Evolutionary conservation across 2,113 vertebrate species (phyloP).

Genomic region (Ceuthmochares aereus): DNA sequence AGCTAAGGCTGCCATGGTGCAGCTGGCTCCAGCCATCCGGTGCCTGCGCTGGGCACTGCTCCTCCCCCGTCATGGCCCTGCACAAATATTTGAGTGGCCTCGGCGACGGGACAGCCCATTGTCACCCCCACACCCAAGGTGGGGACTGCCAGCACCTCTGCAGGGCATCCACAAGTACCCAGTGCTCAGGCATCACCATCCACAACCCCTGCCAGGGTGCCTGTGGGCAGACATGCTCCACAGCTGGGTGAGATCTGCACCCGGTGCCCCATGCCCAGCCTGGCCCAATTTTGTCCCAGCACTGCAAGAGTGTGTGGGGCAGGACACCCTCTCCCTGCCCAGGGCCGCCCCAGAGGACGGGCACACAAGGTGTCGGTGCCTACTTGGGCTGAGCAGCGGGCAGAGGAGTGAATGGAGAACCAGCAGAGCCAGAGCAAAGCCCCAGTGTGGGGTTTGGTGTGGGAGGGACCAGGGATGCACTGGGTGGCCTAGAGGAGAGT

Average conservation of each 20-base stretch:
- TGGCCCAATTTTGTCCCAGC: not conserved
- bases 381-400: not conserved
- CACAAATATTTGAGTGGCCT: not conserved
- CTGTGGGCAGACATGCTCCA: not conserved
- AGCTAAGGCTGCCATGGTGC: not conserved
- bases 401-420: not conserved
- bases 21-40: fast-evolving
- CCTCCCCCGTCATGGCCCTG: not conserved
- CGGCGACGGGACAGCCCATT: not conserved
- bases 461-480: not conserved
- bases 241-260: not conserved
- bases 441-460: not conserved
- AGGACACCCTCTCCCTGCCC: not conserved
- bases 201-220: not conserved
- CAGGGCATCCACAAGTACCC: fast-evolving
- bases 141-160: not conserved
- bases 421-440: not conserved
- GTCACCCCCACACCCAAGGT: not conserved
- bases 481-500: not conserved
- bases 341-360: not conserved
- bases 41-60: not conserved
- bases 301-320: not conserved
- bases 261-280: fast-evolving
- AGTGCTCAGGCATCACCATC: not conserved
- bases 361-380: not conserved